Conservation (phyloP, 2,113 vertebrate genomes). For the Gymnogyps californianus region DNA sequence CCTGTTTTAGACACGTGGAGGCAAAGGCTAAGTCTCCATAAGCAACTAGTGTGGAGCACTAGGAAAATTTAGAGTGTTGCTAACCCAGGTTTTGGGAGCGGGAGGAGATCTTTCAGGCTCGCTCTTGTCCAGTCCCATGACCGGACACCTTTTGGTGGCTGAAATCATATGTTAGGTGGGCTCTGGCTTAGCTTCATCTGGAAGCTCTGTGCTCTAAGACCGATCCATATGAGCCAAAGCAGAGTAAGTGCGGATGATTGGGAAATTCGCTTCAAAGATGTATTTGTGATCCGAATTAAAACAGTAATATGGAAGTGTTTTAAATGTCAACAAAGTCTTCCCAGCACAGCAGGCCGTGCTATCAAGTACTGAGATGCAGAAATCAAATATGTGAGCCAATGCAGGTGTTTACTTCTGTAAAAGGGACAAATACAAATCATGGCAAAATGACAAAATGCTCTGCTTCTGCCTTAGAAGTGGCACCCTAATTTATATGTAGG, state of each 20-base stretch:
- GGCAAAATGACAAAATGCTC: neutral
- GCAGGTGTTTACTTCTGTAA: neutral
- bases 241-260: neutral
- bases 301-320: neutral
- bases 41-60: neutral
- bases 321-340: neutral
- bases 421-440: neutral
- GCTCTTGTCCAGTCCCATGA: neutral
- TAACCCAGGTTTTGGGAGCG: neutral
- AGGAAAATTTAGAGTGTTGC: neutral
- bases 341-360: neutral
- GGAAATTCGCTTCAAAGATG: neutral
- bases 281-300: neutral
- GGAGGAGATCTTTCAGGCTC: neutral
- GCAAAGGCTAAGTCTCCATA: neutral
- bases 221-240: neutral
- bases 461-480: neutral
- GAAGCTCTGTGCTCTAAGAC: neutral
- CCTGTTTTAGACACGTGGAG: neutral
- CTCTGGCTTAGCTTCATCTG: neutral
- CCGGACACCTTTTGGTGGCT: neutral
- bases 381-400: neutral
- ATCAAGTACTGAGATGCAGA: neutral
- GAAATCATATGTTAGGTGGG: accelerated
- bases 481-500: neutral